These are phyloP conservation scores for Euzetes globulus DNA, from an alignment of 2,888 invertebrate species.

Conservation along the genomic window DNA sequence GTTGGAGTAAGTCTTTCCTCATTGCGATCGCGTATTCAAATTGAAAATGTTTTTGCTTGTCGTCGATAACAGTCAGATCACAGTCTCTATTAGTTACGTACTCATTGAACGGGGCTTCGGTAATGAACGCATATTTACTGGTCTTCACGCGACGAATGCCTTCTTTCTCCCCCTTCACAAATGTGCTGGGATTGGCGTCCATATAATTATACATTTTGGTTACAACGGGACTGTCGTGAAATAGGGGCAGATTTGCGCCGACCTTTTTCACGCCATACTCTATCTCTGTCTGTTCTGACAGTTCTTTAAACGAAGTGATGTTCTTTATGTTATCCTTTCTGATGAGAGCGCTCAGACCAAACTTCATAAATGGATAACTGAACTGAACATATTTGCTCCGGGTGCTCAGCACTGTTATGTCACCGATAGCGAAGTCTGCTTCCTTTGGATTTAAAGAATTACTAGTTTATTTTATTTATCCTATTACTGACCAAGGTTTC, in stretches of 20 bases:
- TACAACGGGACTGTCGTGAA: conserved; percentile 28
- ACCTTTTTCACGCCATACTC: conserved; percentile 61
- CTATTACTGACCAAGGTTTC: no score
- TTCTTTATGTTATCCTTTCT: not conserved
- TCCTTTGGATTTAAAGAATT: conserved; percentile 4
- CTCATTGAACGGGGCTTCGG: conserved; percentile 53
- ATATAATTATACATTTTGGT: conserved; percentile 35
- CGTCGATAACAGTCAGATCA: conserved; percentile 53
- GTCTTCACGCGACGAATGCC: conserved; percentile 57
- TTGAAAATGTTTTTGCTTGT: conserved; percentile 44
- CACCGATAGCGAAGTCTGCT: conserved; percentile 33
- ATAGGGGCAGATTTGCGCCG: conserved; percentile 32
- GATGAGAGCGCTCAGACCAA: conserved; percentile 26
- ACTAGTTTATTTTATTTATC: not conserved
- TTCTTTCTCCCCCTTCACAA: conserved; percentile 52
- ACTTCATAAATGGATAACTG: conserved; percentile 29
- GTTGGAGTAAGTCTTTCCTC: not conserved
- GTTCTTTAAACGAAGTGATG: conserved; percentile 58
- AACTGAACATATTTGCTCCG: conserved; percentile 31
- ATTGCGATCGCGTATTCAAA: conserved; percentile 34
- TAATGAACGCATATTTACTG: conserved; percentile 52
- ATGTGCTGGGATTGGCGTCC: conserved; percentile 30
- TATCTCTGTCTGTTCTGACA: conserved; percentile 86
- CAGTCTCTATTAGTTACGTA: conserved; percentile 51
- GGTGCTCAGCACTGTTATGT: conserved; percentile 26